Conservation (phyloP, 2,797 vertebrate genomes). For the Arremon aurantiirostris region DNA sequence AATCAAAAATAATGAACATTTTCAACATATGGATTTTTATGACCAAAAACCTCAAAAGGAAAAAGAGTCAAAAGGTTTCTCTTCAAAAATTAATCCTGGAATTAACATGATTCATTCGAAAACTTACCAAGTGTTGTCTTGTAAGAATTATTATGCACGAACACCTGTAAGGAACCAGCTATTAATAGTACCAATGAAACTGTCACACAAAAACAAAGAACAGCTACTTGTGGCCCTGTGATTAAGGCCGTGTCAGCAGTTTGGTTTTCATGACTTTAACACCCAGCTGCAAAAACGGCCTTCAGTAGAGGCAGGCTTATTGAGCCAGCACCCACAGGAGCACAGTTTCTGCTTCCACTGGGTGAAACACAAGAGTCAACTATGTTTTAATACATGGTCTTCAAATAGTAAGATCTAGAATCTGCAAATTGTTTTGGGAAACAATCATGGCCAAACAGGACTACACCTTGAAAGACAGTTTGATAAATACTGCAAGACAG, state of each 20-base stretch:
- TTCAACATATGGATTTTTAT: slow-evolving; percentile 43
- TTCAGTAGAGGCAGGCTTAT: background rate
- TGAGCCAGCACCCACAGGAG: background rate
- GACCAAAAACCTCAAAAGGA: background rate
- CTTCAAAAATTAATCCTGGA: slow-evolving; percentile 27
- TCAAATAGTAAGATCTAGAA: background rate
- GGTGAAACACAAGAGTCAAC: background rate
- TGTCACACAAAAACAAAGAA: background rate
- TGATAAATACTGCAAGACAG: background rate
- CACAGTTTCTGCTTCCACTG: background rate
- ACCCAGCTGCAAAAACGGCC: slow-evolving; percentile 17
- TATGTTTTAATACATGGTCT: background rate
- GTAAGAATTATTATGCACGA: background rate
- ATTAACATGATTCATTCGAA: background rate
- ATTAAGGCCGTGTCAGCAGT: slow-evolving; percentile 43
- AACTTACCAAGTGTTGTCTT: slow-evolving; percentile 1
- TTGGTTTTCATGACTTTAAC: slow-evolving; percentile 25
- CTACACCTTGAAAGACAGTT: background rate
- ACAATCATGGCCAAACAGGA: background rate
- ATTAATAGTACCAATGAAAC: slow-evolving; percentile 26
- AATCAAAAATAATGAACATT: background rate
- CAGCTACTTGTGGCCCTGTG: slow-evolving; percentile 21
- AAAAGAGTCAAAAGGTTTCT: background rate
- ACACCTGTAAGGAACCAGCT: slow-evolving; percentile 24
- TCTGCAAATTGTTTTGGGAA: background rate